Evolutionary conservation across 2,888 invertebrate genomes (phyloP), one percentile per base, ranked within the genome.

Genomic region (Sipunculus nudus): DNA sequence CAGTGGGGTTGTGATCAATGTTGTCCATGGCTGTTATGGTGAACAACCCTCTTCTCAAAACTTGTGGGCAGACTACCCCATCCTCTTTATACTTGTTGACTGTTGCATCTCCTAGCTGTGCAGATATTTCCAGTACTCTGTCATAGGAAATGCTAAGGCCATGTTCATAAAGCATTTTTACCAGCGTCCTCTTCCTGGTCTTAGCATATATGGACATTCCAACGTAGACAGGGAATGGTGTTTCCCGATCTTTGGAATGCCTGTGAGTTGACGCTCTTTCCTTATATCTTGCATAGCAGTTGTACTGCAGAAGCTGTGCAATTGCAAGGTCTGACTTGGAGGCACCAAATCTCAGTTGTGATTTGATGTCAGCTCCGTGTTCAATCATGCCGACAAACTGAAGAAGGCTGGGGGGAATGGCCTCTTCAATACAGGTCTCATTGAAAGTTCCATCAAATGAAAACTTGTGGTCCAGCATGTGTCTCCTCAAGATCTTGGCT

Each of bases 61-160:
- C 16, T 4, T 32, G 41, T 48, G 64, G 64, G 50, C 57, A 64
- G 13, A 64, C 61, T 1, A 53, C 49, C 8, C 49, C 43, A 25
- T 63, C 64, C 29, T 58, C 49, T 19, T n/a, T 32, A 46, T 56
- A 72, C 25, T 50, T 38, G 26, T 45, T 31, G 1, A 61, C 40
- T 21, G 53, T 59, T 31, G 56, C 40, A 19, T 70, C 41, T 13
- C 59, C 68, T 6, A 70, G 40, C 19, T 62, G 49, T n/a, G 66
- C 53, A 16, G 69, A 66, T 19, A 74, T 60, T 43, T 65, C 64
- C 13, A 72, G 50, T 2, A 74, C 69, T 29, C 72, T 52, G 25
- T 71, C 64, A 59, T 71, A 72, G 21, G 65, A 69, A 53, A 73
- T 62, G 35, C 63, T 57, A 0, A 73, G 23, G 16, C 70, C 72